Conservation (phyloP, 1,140 invertebrate species). For the Physella acuta region DNA sequence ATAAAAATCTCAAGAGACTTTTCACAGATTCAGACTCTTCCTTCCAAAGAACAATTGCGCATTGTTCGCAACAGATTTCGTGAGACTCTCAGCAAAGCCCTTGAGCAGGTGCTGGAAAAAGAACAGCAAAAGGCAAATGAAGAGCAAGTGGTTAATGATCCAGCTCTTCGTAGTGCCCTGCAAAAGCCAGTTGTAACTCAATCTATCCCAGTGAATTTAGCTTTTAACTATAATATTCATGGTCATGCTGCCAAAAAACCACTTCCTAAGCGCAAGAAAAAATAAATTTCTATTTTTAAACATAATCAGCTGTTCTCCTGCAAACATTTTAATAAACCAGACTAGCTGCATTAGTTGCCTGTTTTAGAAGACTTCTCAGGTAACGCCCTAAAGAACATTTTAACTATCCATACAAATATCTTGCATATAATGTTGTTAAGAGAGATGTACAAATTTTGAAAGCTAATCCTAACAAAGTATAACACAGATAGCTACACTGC, state of each 20-base stretch:
- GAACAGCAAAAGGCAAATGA: slow-evolving; percentile 6
- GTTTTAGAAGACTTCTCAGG: no score
- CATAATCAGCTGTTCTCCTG: no score
- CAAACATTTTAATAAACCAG: no score
- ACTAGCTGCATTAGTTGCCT: no score
- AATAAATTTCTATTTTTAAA: not conserved
- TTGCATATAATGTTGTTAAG: no score
- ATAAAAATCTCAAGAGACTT: slow-evolving; percentile 25
- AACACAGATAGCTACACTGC: no score
- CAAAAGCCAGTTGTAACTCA: not conserved
- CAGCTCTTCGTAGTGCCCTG: slow-evolving; percentile 5
- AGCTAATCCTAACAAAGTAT: no score
- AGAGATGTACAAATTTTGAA: no score
- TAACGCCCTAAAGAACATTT: no score
- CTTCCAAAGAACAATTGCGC: slow-evolving; percentile 23
- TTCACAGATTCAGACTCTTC: slow-evolving; percentile 26
- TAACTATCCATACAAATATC: no score
- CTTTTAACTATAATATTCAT: not conserved
- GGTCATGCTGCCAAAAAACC: not conserved
- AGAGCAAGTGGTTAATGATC: not conserved
- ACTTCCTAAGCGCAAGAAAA: not conserved
- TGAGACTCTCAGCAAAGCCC: slow-evolving; percentile 22
- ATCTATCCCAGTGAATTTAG: not conserved
- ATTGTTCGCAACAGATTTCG: slow-evolving; percentile 24
- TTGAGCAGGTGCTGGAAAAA: slow-evolving; percentile 18